Evolutionary conservation across 2,797 vertebrate species (phyloP).

Genomic region (Crax fasciolata): DNA sequence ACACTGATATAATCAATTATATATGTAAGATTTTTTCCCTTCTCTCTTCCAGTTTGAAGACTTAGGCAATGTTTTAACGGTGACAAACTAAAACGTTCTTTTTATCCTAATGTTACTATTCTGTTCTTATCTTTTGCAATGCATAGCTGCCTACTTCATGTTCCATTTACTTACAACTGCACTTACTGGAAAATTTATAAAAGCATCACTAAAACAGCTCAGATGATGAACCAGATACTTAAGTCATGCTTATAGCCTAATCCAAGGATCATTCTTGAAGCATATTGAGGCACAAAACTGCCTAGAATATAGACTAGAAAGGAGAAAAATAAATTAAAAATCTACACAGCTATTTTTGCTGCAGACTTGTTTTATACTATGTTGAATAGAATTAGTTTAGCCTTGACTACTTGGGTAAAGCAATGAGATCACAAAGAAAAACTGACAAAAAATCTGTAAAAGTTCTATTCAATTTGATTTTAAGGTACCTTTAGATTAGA

Average conservation of each 20-base stretch:
- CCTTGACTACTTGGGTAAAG: background rate
- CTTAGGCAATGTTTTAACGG: background rate
- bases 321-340: background rate
- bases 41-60: background rate
- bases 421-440: background rate
- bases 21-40: background rate
- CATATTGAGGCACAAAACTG: background rate
- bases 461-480: background rate
- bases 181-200: background rate
- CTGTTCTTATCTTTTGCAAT: background rate
- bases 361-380: background rate
- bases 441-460: background rate
- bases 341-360: background rate
- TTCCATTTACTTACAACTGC: background rate
- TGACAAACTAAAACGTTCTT: background rate
- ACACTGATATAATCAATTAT: background rate
- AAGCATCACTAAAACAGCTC: background rate
- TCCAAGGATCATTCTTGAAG: background rate
- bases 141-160: background rate
- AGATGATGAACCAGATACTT: background rate
- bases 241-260: background rate
- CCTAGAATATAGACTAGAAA: background rate
- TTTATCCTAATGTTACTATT: background rate
- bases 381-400: background rate
- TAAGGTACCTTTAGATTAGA: background rate